phyloP scores from a whole-genome alignment of 2,888 invertebrate genomes.

The Strigamia transsilvanica region DNA sequence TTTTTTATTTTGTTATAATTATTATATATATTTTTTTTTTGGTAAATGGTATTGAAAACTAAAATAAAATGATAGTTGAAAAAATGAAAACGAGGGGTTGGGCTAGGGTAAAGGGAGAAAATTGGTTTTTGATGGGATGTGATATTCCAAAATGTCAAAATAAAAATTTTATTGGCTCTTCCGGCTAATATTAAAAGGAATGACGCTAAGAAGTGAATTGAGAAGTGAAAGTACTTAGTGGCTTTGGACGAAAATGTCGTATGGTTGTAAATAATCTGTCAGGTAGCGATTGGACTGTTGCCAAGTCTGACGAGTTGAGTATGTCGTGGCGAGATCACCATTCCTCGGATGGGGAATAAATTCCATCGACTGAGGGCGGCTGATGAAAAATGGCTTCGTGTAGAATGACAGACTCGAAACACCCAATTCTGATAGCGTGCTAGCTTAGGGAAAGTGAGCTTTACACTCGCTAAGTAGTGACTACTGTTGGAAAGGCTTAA shows the following conservation, averaged over 20 bases:
- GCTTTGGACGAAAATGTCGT: conserved; percentile 21
- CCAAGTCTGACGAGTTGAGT: conserved; percentile 17
- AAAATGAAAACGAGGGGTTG: too few species aligned
- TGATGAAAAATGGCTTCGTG: conserved; percentile 15
- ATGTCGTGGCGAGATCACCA: conserved; percentile 18
- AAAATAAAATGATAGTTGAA: too few species aligned
- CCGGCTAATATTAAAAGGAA: background rate
- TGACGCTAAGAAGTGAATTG: conserved; percentile 16
- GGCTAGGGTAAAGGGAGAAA: background rate
- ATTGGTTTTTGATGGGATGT: background rate
- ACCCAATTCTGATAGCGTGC: conserved; percentile 6
- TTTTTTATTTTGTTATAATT: background rate
- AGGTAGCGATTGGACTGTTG: conserved; percentile 24
- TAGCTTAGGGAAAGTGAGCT: conserved; percentile 11
- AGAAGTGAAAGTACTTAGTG: conserved; percentile 11
- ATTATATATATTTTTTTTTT: background rate
- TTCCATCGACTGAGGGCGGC: conserved; percentile 11
- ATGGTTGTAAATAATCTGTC: conserved; percentile 29
- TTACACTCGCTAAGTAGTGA: background rate
- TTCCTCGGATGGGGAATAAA: conserved; percentile 8
- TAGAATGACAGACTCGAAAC: background rate
- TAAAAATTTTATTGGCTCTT: conserved; percentile 19
- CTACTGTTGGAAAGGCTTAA: too few species aligned
- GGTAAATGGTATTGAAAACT: background rate
- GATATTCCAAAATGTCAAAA: background rate